Conservation (phyloP, 2,888 invertebrate species). For the Slavum lentiscoides region DNA sequence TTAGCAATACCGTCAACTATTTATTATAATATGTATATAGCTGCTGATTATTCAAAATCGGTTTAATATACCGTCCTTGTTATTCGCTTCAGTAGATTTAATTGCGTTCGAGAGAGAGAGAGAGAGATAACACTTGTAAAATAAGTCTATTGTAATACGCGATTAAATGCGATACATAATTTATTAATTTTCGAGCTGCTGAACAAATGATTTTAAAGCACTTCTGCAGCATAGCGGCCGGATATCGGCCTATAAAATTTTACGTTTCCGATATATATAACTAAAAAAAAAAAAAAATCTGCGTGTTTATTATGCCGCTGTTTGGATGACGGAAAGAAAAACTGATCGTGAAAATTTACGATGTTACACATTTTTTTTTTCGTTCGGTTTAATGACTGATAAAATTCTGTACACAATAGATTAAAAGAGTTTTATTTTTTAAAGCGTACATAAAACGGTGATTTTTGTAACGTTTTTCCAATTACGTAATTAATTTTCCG, state of each 20-base stretch:
- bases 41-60: background rate
- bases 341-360: slow-evolving; percentile 18
- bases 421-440: slow-evolving; percentile 1
- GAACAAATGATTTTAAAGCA: slow-evolving; percentile 13
- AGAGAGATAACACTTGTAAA: background rate
- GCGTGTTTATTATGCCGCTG: slow-evolving; percentile 13
- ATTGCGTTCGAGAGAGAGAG: background rate
- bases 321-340: slow-evolving; percentile 17
- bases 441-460: background rate
- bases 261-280: slow-evolving; percentile 26
- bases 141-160: background rate
- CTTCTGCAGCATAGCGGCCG: background rate
- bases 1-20: background rate
- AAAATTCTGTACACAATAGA: background rate
- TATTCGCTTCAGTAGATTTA: background rate
- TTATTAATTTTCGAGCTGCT: slow-evolving; percentile 8
- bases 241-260: slow-evolving; percentile 36
- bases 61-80: background rate
- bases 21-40: background rate
- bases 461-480: background rate
- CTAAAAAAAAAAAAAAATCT: slow-evolving; percentile 10
- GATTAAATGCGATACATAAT: slow-evolving; percentile 18
- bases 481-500: background rate
- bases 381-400: slow-evolving; percentile 3
- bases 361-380: slow-evolving; percentile 1